A percentile compares a stretch with the other conserved stretches of the same genome.
These are phyloP conservation scores for Pithys albifrons DNA, from an alignment of 2,113 vertebrate species.

Conservation along the genomic window DNA sequence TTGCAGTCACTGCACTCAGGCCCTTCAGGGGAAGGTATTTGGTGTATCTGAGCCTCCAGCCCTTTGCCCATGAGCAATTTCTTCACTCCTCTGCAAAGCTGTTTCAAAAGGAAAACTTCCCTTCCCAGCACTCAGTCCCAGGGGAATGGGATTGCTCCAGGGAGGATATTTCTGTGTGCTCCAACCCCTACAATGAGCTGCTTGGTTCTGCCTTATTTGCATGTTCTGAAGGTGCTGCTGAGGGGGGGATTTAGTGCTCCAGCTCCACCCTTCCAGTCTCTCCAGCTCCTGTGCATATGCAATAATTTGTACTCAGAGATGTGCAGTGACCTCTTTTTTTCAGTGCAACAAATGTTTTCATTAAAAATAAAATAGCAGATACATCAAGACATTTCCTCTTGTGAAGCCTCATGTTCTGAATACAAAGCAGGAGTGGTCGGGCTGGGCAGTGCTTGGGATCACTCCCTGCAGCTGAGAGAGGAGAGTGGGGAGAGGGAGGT, in stretches of 20 bases:
- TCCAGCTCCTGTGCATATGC: neutral
- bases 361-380: constrained; percentile 64
- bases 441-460: neutral
- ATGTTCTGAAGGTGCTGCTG: neutral
- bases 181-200: neutral
- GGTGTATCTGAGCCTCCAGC: neutral
- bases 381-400: constrained; percentile 43
- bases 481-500: neutral
- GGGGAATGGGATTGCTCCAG: neutral
- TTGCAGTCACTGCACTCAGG: neutral
- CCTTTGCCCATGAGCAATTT: neutral
- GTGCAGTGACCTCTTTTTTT: constrained; percentile 43
- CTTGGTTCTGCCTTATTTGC: neutral
- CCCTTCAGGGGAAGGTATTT: neutral
- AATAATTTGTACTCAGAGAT: constrained; percentile 7
- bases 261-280: neutral
- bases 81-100: neutral
- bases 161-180: neutral
- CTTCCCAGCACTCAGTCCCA: accelerated
- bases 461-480: neutral
- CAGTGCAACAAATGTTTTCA: constrained; percentile 45
- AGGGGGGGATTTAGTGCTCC: neutral
- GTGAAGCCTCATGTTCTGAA: constrained; percentile 26
- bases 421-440: constrained; percentile 21
- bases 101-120: neutral